A percentile compares a stretch with the other conserved stretches of the same genome.
These are phyloP conservation scores for Sebastes fasciatus DNA, from an alignment of 2,113 vertebrate genomes.

Conservation along the genomic window DNA sequence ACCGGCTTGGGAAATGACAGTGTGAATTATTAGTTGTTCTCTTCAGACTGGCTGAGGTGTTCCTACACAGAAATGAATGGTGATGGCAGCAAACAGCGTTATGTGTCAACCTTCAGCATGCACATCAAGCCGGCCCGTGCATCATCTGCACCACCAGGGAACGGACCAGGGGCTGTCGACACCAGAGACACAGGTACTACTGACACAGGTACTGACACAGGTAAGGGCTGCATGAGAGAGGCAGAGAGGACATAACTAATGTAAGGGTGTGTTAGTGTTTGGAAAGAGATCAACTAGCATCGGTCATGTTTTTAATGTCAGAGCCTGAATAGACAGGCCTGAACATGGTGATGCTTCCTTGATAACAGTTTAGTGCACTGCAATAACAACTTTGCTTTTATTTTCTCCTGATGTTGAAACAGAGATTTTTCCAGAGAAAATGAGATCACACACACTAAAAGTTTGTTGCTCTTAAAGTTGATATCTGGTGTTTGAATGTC, in stretches of 20 bases:
- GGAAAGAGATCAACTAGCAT: neutral
- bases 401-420: neutral
- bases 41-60: neutral
- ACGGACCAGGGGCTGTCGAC: neutral
- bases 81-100: constrained; percentile 63
- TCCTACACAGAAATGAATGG: constrained; percentile 62
- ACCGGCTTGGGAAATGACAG: constrained; percentile 72
- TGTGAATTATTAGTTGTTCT: constrained; percentile 36
- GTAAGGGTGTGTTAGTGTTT: neutral
- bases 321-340: constrained; percentile 21
- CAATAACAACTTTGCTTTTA: neutral
- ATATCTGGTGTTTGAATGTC: constrained; percentile 12
- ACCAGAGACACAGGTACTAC: neutral
- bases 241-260: neutral
- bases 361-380: neutral
- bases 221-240: constrained; percentile 60
- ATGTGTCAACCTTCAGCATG: constrained; percentile 83
- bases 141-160: constrained; percentile 1
- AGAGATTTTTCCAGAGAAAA: neutral
- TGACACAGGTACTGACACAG: constrained; percentile 65
- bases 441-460: neutral
- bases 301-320: neutral
- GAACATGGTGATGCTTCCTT: constrained; percentile 2
- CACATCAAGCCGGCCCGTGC: constrained; percentile 56
- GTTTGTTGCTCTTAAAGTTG: constrained; percentile 28